Evolutionary conservation across 2,888 invertebrate genomes (phyloP).

Genomic region (Limnephilus marmoratus): DNA sequence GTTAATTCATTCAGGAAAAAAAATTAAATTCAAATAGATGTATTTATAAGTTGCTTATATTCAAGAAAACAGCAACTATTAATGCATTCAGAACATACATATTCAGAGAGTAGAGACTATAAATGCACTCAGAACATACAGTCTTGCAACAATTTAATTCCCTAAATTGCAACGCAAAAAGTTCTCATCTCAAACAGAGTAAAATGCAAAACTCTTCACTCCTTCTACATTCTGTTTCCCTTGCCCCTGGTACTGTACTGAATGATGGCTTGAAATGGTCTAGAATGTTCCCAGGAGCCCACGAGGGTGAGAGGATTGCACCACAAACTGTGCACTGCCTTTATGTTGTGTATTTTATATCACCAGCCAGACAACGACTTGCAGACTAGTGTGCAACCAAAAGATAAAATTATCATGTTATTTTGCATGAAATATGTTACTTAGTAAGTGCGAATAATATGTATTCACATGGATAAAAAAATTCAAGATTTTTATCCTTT

Average conservation of each 20-base stretch:
- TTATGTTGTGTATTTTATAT: background rate
- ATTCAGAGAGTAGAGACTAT: no score
- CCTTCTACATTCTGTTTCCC: background rate
- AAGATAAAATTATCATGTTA: background rate
- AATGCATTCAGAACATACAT: background rate
- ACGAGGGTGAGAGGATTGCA: background rate
- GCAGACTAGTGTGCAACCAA: background rate
- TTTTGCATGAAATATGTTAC: background rate
- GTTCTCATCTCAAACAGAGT: background rate
- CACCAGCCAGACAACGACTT: background rate
- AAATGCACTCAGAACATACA: background rate
- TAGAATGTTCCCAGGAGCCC: background rate
- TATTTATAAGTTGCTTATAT: no score
- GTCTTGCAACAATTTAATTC: background rate
- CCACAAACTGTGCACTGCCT: background rate
- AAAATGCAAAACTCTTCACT: background rate
- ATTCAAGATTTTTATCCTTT: background rate
- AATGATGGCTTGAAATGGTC: background rate
- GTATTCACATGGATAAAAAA: background rate
- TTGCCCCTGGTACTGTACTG: background rate
- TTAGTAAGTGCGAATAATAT: background rate
- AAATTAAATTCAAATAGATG: no score
- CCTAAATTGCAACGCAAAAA: background rate
- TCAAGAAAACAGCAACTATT: no score
- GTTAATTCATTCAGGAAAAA: no score